Evolutionary conservation across 2,797 vertebrate genomes (phyloP).

Genomic region (Coreius guichenoti): DNA sequence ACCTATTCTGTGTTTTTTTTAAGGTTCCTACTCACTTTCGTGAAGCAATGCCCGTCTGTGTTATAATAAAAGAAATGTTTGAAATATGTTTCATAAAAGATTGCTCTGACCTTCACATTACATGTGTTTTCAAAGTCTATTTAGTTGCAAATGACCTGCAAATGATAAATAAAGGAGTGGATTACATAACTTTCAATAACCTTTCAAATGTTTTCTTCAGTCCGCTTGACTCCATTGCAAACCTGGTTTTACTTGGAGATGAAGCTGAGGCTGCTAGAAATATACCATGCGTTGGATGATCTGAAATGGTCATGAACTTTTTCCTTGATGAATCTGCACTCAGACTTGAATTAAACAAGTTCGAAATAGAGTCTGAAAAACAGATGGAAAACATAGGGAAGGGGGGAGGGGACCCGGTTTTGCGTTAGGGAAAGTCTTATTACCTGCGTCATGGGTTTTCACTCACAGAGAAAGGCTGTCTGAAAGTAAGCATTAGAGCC

Average conservation of each 20-base stretch:
- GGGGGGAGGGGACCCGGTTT: slow-evolving; percentile 45
- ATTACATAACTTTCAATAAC: slow-evolving; percentile 42
- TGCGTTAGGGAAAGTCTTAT: slow-evolving; percentile 53
- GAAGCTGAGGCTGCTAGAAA: slow-evolving; percentile 20
- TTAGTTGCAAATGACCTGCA: slow-evolving; percentile 49
- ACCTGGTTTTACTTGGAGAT: slow-evolving; percentile 30
- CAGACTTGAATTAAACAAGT: slow-evolving; percentile 58
- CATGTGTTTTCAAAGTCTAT: slow-evolving; percentile 42
- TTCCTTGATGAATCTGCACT: slow-evolving; percentile 53
- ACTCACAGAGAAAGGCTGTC: slow-evolving; percentile 49
- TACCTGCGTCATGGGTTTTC: slow-evolving; percentile 63
- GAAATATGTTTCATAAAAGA: slow-evolving; percentile 36
- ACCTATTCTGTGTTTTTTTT: slow-evolving; percentile 22
- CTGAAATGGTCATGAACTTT: slow-evolving; percentile 42
- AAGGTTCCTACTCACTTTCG: slow-evolving; percentile 6
- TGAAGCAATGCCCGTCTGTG: slow-evolving; percentile 3
- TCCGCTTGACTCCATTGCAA: slow-evolving; percentile 33
- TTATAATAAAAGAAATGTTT: slow-evolving; percentile 37
- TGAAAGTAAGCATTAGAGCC: slow-evolving; percentile 48
- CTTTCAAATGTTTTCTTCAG: slow-evolving; percentile 37
- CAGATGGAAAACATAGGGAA: slow-evolving; percentile 57
- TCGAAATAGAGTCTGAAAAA: slow-evolving; percentile 44
- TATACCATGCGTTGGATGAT: slow-evolving; percentile 25
- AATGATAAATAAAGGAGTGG: slow-evolving; percentile 50
- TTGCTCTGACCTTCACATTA: slow-evolving; percentile 43